A percentile compares a stretch with the other conserved stretches of the same genome.
Evolutionary conservation across 2,113 vertebrate genomes (phyloP).

Genomic region (Phylloscopus whistleri): DNA sequence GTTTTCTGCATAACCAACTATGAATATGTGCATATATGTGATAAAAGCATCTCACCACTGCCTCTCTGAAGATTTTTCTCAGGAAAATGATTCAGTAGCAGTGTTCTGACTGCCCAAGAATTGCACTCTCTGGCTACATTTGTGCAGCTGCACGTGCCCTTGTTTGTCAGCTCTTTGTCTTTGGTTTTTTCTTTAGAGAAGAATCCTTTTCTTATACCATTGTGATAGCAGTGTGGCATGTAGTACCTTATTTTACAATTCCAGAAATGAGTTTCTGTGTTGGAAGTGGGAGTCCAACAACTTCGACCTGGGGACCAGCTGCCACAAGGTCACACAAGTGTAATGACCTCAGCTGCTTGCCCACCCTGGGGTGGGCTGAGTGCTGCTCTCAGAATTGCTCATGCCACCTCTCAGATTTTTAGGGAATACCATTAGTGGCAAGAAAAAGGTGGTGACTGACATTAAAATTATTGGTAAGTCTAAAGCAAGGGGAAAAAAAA

Average conservation of each 20-base stretch:
- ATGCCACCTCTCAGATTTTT: not conserved
- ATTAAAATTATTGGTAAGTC: not conserved
- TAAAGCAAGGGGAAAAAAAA: not conserved
- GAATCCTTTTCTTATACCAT: not conserved
- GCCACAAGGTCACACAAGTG: not conserved
- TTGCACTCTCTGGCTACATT: not conserved
- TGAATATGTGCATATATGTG: not conserved
- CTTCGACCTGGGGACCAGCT: not conserved
- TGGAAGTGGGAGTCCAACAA: not conserved
- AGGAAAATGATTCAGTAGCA: not conserved
- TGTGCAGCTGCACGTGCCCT: not conserved
- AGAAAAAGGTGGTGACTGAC: not conserved
- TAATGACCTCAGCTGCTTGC: not conserved
- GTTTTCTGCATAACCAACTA: not conserved
- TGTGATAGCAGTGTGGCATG: not conserved
- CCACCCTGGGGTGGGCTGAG: not conserved
- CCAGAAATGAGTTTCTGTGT: not conserved
- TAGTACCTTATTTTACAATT: not conserved
- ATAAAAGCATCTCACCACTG: not conserved
- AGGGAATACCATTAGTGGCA: not conserved
- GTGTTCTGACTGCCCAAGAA: not conserved
- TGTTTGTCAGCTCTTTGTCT: constrained; percentile 16
- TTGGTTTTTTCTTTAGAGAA: not conserved
- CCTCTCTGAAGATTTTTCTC: constrained; percentile 20
- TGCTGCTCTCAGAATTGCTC: not conserved